phyloP scores from a whole-genome alignment of 1,140 invertebrate genomes.

The Scaptomyza pallida region DNA sequence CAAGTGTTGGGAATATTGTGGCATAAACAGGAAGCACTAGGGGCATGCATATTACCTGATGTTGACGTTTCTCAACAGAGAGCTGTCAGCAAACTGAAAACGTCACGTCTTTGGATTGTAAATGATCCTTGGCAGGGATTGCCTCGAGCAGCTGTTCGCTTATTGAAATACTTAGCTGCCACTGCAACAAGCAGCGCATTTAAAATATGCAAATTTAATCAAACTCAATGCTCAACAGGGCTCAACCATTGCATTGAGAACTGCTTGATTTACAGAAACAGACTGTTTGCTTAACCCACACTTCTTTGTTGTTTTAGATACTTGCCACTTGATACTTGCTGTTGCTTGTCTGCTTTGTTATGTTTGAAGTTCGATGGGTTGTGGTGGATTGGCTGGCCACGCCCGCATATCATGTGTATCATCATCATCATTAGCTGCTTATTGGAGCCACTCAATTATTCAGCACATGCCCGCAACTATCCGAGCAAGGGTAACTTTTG shows the following conservation, averaged over 20 bases:
- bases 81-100: conserved; percentile 46
- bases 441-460: conserved; percentile 52
- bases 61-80: conserved; percentile 64
- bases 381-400: conserved; percentile 5
- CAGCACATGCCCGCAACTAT: conserved; percentile 42
- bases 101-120: conserved; percentile 63
- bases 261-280: not conserved
- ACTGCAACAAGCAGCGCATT: conserved; percentile 11
- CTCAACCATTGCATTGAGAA: conserved; percentile 7
- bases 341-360: not conserved
- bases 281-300: not conserved
- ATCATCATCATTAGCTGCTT: conserved; percentile 36
- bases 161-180: conserved; percentile 26
- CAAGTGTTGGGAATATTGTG: conserved; percentile 29
- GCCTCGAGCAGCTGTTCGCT: conserved; percentile 6
- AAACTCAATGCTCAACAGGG: conserved; percentile 1
- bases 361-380: conserved; percentile 7
- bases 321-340: not conserved
- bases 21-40: conserved; percentile 56
- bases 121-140: conserved; percentile 25
- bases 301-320: not conserved
- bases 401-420: conserved; percentile 51
- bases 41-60: conserved; percentile 69
- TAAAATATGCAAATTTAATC: conserved; percentile 49
- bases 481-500: conserved; percentile 16